These are phyloP conservation scores for Nipponia nippon DNA, from an alignment of 2,113 vertebrate species.

Conservation along the genomic window DNA sequence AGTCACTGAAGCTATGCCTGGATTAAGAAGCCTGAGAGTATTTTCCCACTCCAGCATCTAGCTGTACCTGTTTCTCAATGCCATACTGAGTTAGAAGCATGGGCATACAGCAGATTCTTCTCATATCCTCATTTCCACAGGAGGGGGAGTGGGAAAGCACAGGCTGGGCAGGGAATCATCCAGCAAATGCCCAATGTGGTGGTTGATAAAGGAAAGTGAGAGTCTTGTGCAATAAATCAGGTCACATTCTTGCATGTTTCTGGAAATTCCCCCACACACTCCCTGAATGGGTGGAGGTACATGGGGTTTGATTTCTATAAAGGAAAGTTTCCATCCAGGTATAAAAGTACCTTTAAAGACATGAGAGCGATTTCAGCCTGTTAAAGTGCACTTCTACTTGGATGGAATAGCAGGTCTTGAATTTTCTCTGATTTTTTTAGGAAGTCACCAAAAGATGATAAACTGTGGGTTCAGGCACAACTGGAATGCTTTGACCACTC, in stretches of 20 bases:
- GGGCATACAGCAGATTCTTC: not conserved
- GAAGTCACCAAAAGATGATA: not conserved
- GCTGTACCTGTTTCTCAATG: not conserved
- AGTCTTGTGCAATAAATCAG: not conserved
- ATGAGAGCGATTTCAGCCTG: not conserved
- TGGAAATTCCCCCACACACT: not conserved
- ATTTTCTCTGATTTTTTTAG: not conserved
- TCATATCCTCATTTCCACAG: not conserved
- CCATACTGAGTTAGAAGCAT: not conserved
- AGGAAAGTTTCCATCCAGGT: not conserved
- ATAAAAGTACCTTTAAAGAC: not conserved
- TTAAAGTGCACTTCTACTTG: not conserved
- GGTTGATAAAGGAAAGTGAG: not conserved
- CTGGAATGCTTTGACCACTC: not conserved
- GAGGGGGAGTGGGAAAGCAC: not conserved
- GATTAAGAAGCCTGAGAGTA: not conserved
- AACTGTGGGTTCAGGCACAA: not conserved
- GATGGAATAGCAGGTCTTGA: not conserved
- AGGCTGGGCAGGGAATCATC: not conserved
- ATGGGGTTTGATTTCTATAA: not conserved
- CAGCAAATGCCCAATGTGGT: not conserved
- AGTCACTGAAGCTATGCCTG: not conserved
- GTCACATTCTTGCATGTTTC: not conserved
- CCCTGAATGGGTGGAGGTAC: not conserved
- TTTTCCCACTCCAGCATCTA: not conserved